Conservation (phyloP, 1,140 invertebrate species). For the Brachionus asplanchnoidis region DNA sequence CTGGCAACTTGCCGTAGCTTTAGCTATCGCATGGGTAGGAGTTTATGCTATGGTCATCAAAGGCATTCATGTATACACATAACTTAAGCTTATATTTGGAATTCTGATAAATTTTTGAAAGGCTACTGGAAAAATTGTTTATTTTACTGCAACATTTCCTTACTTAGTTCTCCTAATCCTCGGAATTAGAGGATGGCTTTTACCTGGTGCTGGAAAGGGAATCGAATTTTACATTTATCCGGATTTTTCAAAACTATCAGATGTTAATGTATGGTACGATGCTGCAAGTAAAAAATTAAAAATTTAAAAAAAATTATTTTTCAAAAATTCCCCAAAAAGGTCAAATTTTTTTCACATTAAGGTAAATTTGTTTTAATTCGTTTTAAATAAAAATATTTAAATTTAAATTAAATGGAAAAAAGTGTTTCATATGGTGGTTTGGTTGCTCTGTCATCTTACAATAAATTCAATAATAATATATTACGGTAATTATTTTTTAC, state of each 20-base stretch:
- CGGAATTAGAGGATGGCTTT: slow-evolving; percentile 80
- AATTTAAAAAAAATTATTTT: background rate
- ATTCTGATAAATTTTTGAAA: slow-evolving; percentile 54
- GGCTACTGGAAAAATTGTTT: slow-evolving; percentile 73
- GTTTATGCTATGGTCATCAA: slow-evolving; percentile 42
- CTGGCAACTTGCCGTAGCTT: slow-evolving; percentile 39
- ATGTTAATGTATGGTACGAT: slow-evolving; percentile 67
- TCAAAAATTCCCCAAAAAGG: background rate
- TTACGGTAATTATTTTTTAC: slow-evolving; percentile 43
- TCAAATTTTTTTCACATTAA: slow-evolving; percentile 40
- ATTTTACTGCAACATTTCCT: slow-evolving; percentile 94
- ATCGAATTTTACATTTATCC: slow-evolving; percentile 84
- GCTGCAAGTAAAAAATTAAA: slow-evolving; percentile 74
- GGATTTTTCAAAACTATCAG: slow-evolving; percentile 79
- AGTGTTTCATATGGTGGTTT: slow-evolving; percentile 65
- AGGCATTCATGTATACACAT: slow-evolving; percentile 73
- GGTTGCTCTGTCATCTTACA: slow-evolving; percentile 74
- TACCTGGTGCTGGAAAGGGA: slow-evolving; percentile 86
- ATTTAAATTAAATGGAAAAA: background rate
- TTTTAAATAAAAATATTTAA: background rate
- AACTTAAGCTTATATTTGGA: slow-evolving; percentile 45
- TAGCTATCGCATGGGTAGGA: slow-evolving; percentile 42
- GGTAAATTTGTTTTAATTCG: background rate
- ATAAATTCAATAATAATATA: slow-evolving; percentile 65
- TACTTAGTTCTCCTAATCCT: slow-evolving; percentile 88